Conservation (phyloP, 2,888 invertebrate genomes). For the Linnaemya vulpina region DNA sequence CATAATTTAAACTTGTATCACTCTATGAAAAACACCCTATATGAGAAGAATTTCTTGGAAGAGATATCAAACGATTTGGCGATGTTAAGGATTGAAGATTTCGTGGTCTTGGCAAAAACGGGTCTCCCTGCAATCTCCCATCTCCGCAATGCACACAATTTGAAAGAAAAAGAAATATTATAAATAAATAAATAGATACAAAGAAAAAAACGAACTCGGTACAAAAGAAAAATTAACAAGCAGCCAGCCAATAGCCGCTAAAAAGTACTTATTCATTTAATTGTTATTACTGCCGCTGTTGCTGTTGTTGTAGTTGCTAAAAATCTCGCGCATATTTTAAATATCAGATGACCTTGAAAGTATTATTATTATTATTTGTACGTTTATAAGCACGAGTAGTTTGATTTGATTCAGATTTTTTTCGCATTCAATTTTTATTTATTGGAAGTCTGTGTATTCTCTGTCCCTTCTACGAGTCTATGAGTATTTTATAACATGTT, state of each 20-base stretch:
- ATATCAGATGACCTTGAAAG: conserved; percentile 66
- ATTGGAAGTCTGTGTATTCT: conserved; percentile 43
- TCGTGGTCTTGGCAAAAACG: no score
- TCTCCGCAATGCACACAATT: no score
- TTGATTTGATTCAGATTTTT: conserved; percentile 49
- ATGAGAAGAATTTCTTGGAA: no score
- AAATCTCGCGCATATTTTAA: conserved; percentile 57
- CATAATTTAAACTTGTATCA: no score
- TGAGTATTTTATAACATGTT: conserved; percentile 44
- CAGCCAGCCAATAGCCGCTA: conserved; percentile 23
- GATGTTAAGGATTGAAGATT: no score
- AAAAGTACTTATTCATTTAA: conserved; percentile 50
- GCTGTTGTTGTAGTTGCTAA: conserved; percentile 36
- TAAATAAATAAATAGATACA: background rate
- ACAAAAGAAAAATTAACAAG: background rate
- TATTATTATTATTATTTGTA: conserved; percentile 56
- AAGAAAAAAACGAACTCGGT: background rate
- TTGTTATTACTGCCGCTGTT: conserved; percentile 41
- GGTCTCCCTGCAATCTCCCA: no score
- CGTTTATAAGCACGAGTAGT: conserved; percentile 37
- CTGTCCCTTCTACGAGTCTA: background rate
- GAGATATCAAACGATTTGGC: no score
- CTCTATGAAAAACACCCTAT: no score
- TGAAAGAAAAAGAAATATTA: background rate
- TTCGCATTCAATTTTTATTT: conserved; percentile 36